A percentile compares a stretch with the other conserved stretches of the same genome.
phyloP scores from a whole-genome alignment of 2,113 vertebrate genomes.

The Gymnorhina tibicen region DNA sequence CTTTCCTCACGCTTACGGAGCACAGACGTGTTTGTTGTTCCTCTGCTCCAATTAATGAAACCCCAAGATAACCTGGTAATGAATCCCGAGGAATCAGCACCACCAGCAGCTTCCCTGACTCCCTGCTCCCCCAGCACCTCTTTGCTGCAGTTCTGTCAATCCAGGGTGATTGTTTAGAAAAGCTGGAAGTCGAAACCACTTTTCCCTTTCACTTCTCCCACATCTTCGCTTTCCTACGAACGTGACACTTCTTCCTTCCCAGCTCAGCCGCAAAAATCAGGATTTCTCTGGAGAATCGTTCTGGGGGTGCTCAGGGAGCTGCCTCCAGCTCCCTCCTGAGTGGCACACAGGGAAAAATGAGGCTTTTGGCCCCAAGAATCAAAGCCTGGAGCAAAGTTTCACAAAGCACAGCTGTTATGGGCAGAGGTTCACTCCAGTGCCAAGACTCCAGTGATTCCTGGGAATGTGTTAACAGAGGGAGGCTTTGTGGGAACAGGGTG shows the following conservation, averaged over 20 bases:
- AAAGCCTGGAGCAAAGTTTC: background rate
- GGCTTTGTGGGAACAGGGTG: background rate
- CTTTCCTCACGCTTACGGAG: background rate
- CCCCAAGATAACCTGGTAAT: background rate
- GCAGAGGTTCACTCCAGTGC: background rate
- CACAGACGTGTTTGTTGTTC: background rate
- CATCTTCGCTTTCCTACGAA: accelerated
- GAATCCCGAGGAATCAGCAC: background rate
- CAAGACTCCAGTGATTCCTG: background rate
- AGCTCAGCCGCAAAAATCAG: background rate
- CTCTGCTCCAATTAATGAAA: background rate
- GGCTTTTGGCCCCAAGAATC: background rate
- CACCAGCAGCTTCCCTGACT: background rate
- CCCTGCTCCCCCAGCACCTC: background rate
- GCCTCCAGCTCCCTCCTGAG: background rate
- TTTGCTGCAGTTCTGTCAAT: background rate
- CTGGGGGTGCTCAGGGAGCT: background rate
- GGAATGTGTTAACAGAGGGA: background rate
- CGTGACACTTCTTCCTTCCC: background rate
- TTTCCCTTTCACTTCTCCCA: background rate
- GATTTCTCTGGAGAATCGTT: background rate
- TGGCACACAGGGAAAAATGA: background rate
- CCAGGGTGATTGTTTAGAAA: background rate
- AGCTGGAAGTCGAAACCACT: background rate
- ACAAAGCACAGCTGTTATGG: background rate